A percentile compares a stretch with the other conserved stretches of the same genome.
These are phyloP conservation scores for Ptychadena robeensis DNA, from an alignment of 2,797 vertebrate genomes.

Conservation along the genomic window DNA sequence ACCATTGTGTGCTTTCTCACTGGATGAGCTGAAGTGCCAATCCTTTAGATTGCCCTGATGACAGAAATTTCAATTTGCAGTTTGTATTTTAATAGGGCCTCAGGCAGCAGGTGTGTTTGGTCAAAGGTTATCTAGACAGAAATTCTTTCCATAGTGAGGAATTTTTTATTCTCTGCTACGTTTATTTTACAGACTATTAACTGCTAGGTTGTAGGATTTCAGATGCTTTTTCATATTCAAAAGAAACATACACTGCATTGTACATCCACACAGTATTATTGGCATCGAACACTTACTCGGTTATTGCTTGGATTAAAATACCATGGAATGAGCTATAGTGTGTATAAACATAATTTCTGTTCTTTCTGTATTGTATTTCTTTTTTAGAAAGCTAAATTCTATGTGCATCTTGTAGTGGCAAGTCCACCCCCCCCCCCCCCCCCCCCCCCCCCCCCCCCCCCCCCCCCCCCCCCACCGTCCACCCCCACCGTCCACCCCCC, in stretches of 20 bases:
- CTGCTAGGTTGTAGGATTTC: background rate
- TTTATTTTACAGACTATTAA: constrained; percentile 34
- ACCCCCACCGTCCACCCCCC: too few species aligned
- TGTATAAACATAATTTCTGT: background rate
- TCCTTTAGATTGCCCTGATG: constrained; percentile 12
- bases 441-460: too few species aligned
- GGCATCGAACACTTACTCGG: background rate
- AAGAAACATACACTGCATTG: background rate
- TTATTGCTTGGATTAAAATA: background rate
- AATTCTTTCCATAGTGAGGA: constrained; percentile 54
- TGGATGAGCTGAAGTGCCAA: constrained; percentile 7
- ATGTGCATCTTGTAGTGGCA: background rate
- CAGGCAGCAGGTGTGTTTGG: constrained; percentile 7
- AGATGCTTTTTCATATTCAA: background rate
- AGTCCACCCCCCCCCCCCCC: too few species aligned
- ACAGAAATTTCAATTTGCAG: constrained; percentile 23
- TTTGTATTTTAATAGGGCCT: constrained; percentile 20
- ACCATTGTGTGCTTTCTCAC: background rate
- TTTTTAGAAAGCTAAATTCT: background rate
- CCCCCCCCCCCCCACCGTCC: too few species aligned
- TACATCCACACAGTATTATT: background rate
- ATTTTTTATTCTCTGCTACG: constrained; percentile 15
- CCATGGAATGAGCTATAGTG: background rate
- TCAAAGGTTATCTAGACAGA: constrained; percentile 47
- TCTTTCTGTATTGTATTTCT: background rate